Evolutionary conservation across 1,140 invertebrate genomes (phyloP).

Genomic region (Wasmannia auropunctata): DNA sequence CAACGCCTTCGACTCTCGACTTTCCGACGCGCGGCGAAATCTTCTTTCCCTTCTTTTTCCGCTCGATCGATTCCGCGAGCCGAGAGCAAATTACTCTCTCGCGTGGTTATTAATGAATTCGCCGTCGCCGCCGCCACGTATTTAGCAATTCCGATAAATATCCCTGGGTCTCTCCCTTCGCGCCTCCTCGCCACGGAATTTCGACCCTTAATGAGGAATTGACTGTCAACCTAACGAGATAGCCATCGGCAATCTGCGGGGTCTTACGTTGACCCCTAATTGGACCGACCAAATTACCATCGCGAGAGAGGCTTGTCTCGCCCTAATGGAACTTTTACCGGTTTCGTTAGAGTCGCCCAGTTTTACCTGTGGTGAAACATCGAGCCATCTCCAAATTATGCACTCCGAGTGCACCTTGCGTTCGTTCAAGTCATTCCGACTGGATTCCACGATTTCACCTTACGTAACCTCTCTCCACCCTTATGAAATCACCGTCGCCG

Average conservation of each 20-base stretch:
- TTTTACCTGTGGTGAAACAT: neutral
- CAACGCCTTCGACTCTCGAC: conserved; percentile 24
- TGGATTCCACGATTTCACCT: conserved; percentile 26
- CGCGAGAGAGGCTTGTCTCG: conserved; percentile 19
- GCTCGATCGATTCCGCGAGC: conserved; percentile 33
- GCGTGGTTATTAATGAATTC: conserved; percentile 53
- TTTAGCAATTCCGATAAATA: conserved; percentile 57
- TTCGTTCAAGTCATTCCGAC: neutral
- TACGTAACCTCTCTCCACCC: conserved; percentile 16
- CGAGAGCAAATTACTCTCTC: conserved; percentile 48
- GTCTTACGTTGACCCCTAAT: conserved; percentile 59
- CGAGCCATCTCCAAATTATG: conserved; percentile 11
- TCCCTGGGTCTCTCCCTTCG: conserved; percentile 10
- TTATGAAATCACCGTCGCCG: neutral
- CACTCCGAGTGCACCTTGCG: conserved; percentile 1
- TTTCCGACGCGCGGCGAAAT: conserved; percentile 37
- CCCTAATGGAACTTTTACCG: conserved; percentile 49
- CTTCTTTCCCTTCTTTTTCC: conserved; percentile 33
- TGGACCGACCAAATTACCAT: conserved; percentile 38
- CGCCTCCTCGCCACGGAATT: neutral
- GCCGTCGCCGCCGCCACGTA: neutral
- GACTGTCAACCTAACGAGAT: conserved; percentile 52
- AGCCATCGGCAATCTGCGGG: conserved; percentile 20
- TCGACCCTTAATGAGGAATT: conserved; percentile 48
- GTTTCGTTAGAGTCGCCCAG: neutral